These are phyloP conservation scores for Myotis lucifugus DNA, from an alignment of 2,113 vertebrate species.

Conservation along the genomic window DNA sequence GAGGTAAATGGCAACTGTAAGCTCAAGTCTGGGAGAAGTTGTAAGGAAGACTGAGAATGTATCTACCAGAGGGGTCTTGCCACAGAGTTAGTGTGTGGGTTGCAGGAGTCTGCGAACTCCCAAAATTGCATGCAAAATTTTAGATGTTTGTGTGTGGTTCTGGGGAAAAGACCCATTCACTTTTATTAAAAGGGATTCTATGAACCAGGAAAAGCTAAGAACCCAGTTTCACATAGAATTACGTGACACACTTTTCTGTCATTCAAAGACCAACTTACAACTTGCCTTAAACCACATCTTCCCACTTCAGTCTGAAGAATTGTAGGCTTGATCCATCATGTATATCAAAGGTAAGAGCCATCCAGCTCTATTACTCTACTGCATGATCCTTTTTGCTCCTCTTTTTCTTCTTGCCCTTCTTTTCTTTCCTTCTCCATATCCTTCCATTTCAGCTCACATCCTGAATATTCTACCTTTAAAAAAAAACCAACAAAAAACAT, in stretches of 20 bases:
- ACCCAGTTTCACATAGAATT: background rate
- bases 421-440: background rate
- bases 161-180: background rate
- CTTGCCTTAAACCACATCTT: background rate
- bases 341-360: background rate
- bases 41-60: background rate
- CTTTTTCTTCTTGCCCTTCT: background rate
- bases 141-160: constrained; percentile 3
- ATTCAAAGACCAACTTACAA: background rate
- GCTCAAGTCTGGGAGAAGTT: background rate
- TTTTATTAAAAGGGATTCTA: background rate
- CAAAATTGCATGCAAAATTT: background rate
- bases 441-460: background rate
- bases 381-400: background rate
- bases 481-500: background rate
- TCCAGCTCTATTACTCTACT: background rate
- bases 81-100: background rate
- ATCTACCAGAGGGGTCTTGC: background rate
- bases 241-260: background rate
- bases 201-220: background rate
- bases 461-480: background rate
- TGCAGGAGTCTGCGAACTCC: background rate
- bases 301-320: background rate
- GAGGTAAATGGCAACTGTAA: constrained; percentile 3
- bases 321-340: background rate